phyloP scores from a whole-genome alignment of 2,888 invertebrate genomes.

The Pilophorus perplexus region DNA sequence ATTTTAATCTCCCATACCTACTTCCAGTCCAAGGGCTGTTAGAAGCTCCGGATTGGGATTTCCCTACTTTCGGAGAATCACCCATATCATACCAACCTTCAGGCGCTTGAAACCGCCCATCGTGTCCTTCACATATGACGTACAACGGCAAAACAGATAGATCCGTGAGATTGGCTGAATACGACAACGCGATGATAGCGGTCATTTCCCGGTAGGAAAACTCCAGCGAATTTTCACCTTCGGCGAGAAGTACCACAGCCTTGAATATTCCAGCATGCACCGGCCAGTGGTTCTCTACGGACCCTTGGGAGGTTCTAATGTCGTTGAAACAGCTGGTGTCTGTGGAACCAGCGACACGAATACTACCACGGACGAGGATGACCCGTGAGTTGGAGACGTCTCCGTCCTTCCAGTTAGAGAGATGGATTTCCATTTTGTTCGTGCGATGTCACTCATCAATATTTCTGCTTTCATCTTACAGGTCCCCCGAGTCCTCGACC shows the following conservation, averaged over 20 bases:
- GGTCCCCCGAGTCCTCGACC: too few relatives aligned
- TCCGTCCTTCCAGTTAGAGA: slow-evolving; percentile 29
- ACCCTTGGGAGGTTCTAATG: neutral
- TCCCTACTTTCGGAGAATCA: too few relatives aligned
- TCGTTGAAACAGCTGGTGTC: slow-evolving; percentile 40
- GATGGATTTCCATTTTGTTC: slow-evolving; percentile 19
- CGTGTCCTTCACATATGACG: slow-evolving; percentile 75
- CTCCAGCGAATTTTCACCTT: slow-evolving; percentile 63
- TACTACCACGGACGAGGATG: neutral
- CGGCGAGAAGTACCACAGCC: slow-evolving; percentile 62
- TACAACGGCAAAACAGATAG: slow-evolving; percentile 62
- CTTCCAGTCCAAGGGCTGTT: too few relatives aligned
- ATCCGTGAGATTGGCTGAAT: slow-evolving; percentile 42
- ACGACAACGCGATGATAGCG: slow-evolving; percentile 35
- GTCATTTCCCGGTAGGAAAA: slow-evolving; percentile 57
- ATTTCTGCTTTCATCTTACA: too few relatives aligned
- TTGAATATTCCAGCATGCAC: slow-evolving; percentile 68
- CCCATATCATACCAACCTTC: too few relatives aligned
- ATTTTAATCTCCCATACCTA: slow-evolving; percentile 62
- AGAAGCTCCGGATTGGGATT: too few relatives aligned
- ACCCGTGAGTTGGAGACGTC: slow-evolving; percentile 3
- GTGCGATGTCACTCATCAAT: too few relatives aligned
- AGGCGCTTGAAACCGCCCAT: slow-evolving; percentile 56
- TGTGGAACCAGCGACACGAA: neutral
- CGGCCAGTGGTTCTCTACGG: slow-evolving; percentile 56